A percentile compares a stretch with the other conserved stretches of the same genome.
Evolutionary conservation across 1,140 invertebrate species (phyloP).

Genomic region (Triops cancriformis): DNA sequence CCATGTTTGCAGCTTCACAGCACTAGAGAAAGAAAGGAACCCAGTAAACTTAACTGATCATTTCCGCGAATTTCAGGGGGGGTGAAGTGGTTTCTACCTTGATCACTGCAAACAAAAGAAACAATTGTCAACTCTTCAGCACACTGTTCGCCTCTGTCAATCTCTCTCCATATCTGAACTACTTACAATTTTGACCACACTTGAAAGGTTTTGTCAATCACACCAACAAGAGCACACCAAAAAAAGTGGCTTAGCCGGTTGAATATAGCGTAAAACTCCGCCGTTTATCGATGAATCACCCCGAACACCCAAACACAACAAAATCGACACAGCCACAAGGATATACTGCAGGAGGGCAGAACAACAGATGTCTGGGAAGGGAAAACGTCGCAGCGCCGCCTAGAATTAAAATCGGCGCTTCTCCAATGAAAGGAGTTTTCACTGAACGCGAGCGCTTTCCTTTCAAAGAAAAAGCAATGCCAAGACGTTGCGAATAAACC

Average conservation of each 20-base stretch:
- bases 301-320: background rate
- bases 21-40: background rate
- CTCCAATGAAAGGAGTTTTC: background rate
- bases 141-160: too few species aligned
- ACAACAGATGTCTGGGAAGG: background rate
- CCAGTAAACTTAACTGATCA: background rate
- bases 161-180: background rate
- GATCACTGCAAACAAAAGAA: conserved; percentile 2
- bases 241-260: background rate
- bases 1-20: background rate
- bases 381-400: background rate
- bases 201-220: too few species aligned
- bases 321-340: background rate
- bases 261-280: conserved; percentile 10
- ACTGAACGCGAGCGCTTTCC: background rate
- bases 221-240: background rate
- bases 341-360: background rate
- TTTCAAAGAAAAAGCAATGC: background rate
- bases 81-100: background rate
- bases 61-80: too few species aligned
- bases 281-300: conserved; percentile 12
- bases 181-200: background rate
- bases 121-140: background rate
- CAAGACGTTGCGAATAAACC: background rate
- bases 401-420: background rate